Evolutionary conservation across 2,797 vertebrate genomes (phyloP).

Genomic region (Antennarius maculatus): DNA sequence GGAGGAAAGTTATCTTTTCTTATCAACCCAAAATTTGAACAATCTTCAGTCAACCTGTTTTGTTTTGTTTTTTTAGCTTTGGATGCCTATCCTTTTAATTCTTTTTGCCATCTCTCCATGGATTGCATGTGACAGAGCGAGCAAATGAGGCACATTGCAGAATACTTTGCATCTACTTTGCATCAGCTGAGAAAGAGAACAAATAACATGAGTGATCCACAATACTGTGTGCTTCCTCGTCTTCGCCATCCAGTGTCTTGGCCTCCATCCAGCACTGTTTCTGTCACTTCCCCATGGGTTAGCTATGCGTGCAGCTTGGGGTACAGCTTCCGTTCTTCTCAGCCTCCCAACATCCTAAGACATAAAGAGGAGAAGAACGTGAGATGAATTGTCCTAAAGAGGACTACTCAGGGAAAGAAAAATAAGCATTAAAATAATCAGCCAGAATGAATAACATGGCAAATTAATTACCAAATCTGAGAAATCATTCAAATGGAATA

Average conservation of each 20-base stretch:
- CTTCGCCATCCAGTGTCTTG: conserved; percentile 76
- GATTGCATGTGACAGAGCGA: conserved; percentile 56
- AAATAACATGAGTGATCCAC: conserved; percentile 66
- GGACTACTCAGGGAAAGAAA: conserved; percentile 32
- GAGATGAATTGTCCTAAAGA: conserved; percentile 54
- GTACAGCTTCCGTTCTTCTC: conserved; percentile 69
- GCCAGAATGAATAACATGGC: conserved; percentile 28
- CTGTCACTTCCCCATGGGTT: conserved; percentile 71
- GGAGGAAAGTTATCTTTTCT: conserved; percentile 29
- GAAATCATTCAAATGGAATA: conserved; percentile 36
- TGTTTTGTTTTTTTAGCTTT: conserved; percentile 57
- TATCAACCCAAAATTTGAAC: conserved; percentile 42
- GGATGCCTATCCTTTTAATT: conserved; percentile 73
- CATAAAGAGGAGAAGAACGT: conserved; percentile 57
- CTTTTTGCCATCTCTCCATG: conserved; percentile 73
- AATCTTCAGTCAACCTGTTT: conserved; percentile 38
- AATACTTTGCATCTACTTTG: conserved; percentile 65
- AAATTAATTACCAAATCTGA: conserved; percentile 41
- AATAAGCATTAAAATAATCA: conserved; percentile 23
- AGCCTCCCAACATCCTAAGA: conserved; percentile 75
- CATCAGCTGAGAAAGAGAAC: conserved; percentile 56
- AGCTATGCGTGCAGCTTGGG: conserved; percentile 66
- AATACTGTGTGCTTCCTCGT: conserved; percentile 68
- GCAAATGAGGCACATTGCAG: conserved; percentile 55
- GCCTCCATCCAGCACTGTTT: conserved; percentile 70